These are phyloP conservation scores for Psilopsiagon aymara DNA, from an alignment of 2,113 vertebrate genomes.

Conservation along the genomic window DNA sequence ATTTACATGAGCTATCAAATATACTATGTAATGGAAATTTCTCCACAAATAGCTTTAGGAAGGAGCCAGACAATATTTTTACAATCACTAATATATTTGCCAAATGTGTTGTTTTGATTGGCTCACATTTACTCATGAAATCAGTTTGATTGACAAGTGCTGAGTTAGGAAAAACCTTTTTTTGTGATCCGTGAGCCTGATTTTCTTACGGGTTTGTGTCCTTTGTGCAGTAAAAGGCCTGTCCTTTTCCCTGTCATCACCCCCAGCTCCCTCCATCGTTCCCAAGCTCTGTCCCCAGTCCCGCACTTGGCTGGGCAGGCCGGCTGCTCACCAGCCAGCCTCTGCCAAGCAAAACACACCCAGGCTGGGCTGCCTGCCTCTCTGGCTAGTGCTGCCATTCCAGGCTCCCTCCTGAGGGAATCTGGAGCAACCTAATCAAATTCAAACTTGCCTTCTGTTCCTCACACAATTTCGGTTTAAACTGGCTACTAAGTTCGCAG, in stretches of 20 bases:
- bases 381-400: not conserved
- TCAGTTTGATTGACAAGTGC: not conserved
- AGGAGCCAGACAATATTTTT: not conserved
- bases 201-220: not conserved
- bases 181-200: not conserved
- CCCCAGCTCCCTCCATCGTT: not conserved
- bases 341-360: not conserved
- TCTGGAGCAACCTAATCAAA: not conserved
- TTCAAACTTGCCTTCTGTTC: not conserved
- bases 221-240: not conserved
- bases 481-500: not conserved
- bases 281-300: not conserved
- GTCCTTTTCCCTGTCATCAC: accelerated
- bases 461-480: not conserved
- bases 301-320: not conserved
- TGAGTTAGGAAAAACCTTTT: not conserved
- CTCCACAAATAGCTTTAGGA: not conserved
- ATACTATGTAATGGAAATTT: not conserved
- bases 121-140: not conserved
- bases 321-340: not conserved
- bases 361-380: accelerated
- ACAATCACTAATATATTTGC: not conserved
- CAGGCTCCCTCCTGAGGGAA: not conserved
- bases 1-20: not conserved
- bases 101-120: not conserved